These are phyloP conservation scores for Pyrgus malvae DNA, from an alignment of 2,888 invertebrate genomes.

Conservation along the genomic window DNA sequence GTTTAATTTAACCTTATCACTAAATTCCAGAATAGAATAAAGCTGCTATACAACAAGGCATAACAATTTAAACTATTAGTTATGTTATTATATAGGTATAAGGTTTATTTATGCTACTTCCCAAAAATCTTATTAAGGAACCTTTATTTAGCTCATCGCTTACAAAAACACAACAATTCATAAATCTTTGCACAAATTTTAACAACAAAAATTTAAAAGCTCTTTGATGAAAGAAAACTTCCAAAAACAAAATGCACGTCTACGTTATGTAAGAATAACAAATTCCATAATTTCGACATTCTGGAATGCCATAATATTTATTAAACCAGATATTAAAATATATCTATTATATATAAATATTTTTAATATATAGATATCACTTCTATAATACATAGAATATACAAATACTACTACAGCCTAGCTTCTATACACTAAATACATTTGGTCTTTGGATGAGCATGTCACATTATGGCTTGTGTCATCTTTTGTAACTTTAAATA, in stretches of 20 bases:
- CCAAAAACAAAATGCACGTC: constrained; percentile 42
- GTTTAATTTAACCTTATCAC: constrained; percentile 58
- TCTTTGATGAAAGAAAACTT: constrained; percentile 39
- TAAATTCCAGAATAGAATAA: constrained; percentile 58
- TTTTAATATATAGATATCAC: constrained; percentile 51
- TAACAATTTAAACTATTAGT: constrained; percentile 27
- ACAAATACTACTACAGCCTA: constrained; percentile 69
- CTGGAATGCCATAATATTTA: constrained; percentile 51
- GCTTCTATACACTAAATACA: constrained; percentile 73
- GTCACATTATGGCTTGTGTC: constrained; percentile 76
- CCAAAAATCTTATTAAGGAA: constrained; percentile 56
- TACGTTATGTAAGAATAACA: constrained; percentile 32
- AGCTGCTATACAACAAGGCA: constrained; percentile 64
- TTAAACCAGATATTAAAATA: constrained; percentile 49
- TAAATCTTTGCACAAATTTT: constrained; percentile 56
- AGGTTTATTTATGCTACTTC: not conserved
- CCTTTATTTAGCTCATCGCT: constrained; percentile 51
- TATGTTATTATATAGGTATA: not conserved
- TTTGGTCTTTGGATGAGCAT: constrained; percentile 81
- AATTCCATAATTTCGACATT: constrained; percentile 43
- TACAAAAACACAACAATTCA: constrained; percentile 62
- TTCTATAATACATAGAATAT: constrained; percentile 55
- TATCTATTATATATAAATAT: constrained; percentile 53
- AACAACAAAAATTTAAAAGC: constrained; percentile 56
- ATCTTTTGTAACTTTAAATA: constrained; percentile 68